Evolutionary conservation across 2,797 vertebrate genomes (phyloP).

Genomic region (Fringilla coelebs): DNA sequence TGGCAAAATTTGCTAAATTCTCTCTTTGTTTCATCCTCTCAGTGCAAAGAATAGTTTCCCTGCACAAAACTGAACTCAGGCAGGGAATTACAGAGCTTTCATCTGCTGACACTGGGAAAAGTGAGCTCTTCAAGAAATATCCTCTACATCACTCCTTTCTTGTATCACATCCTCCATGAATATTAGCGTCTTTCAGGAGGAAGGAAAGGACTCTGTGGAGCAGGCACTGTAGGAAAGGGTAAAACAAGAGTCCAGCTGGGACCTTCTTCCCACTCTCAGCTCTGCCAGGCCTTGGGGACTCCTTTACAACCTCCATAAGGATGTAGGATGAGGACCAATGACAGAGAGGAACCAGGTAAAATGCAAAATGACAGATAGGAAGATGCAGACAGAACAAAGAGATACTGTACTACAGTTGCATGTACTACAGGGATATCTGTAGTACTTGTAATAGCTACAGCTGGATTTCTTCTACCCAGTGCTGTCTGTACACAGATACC

Average conservation of each 20-base stretch:
- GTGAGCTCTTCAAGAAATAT: not conserved
- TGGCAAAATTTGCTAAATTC: not conserved
- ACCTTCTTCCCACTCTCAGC: not conserved
- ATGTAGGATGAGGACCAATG: not conserved
- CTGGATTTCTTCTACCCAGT: not conserved
- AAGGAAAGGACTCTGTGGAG: not conserved
- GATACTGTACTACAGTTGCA: too few relatives aligned
- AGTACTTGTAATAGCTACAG: not conserved
- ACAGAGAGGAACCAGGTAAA: not conserved
- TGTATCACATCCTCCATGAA: not conserved
- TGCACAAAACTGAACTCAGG: not conserved
- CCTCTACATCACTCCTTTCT: not conserved
- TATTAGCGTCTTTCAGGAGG: not conserved
- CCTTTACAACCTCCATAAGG: not conserved
- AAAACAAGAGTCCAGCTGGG: not conserved
- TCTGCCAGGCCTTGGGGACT: not conserved
- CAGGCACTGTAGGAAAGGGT: not conserved
- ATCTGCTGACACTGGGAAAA: not conserved
- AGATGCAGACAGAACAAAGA: not conserved
- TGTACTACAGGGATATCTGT: not conserved
- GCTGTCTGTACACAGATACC: not conserved
- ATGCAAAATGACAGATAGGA: rapidly evolving
- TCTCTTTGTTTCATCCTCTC: not conserved
- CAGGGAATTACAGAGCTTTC: not conserved
- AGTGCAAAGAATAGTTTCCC: not conserved